Conservation (phyloP, 2,113 vertebrate genomes). For the Scolopax mira region DNA sequence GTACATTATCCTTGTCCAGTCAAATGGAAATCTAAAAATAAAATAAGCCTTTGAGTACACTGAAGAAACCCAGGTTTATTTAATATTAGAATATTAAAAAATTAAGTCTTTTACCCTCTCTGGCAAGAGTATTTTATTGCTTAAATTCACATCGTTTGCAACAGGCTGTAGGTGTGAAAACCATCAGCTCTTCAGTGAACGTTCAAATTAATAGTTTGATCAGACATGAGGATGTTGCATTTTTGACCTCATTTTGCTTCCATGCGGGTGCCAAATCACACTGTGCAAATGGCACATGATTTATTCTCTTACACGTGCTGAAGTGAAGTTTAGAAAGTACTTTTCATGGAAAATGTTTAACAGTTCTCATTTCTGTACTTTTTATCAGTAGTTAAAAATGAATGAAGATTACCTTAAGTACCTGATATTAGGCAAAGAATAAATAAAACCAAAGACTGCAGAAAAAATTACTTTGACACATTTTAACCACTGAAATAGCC, state of each 20-base stretch:
- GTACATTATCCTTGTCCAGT: background rate
- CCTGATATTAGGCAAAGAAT: background rate
- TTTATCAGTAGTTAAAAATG: slow-evolving; percentile 26
- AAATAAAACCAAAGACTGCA: background rate
- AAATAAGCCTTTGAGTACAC: background rate
- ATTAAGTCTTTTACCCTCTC: background rate
- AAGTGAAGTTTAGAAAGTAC: background rate
- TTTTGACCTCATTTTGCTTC: background rate
- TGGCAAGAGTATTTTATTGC: background rate
- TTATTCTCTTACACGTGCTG: background rate
- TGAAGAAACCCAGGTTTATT: background rate
- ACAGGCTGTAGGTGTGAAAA: background rate
- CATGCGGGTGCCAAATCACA: background rate
- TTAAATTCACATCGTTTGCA: background rate
- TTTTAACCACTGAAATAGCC: slow-evolving; percentile 13
- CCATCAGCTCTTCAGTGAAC: background rate
- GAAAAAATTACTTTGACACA: slow-evolving; percentile 1
- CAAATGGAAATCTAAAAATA: background rate
- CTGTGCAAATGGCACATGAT: background rate
- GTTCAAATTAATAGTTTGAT: background rate
- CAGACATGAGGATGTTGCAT: background rate
- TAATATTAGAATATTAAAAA: background rate
- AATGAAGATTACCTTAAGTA: slow-evolving; percentile 35
- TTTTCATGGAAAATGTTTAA: background rate
- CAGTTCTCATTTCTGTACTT: background rate